Evolutionary conservation across 2,888 invertebrate genomes (phyloP).

Genomic region (Tiliacea aurago): DNA sequence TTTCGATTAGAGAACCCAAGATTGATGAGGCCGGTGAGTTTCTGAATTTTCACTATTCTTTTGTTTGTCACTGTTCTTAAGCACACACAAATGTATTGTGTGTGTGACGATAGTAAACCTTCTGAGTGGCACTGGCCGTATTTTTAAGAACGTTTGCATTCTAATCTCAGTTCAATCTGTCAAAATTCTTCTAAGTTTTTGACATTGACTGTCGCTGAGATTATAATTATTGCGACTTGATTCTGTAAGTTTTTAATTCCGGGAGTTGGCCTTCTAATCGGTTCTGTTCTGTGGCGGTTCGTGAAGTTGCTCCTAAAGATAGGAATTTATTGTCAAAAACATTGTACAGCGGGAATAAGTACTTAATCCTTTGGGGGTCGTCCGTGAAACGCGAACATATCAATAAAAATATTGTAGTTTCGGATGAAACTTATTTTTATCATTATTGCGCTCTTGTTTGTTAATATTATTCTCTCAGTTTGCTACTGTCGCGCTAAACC

Average conservation of each 20-base stretch:
- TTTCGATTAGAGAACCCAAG: background rate
- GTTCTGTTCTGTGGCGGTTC: background rate
- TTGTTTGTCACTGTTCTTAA: background rate
- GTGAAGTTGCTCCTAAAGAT: conserved; percentile 53
- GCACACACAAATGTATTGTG: no score
- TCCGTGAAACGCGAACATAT: conserved; percentile 51
- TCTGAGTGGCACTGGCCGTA: background rate
- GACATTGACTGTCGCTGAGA: no score
- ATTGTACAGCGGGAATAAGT: conserved; percentile 52
- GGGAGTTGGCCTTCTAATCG: conserved; percentile 7
- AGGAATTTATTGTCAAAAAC: conserved; percentile 57
- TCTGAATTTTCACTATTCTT: background rate
- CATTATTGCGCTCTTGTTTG: conserved; percentile 38
- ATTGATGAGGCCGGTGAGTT: background rate
- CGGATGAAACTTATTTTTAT: conserved; percentile 44
- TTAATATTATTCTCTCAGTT: conserved; percentile 35
- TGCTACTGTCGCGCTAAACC: background rate
- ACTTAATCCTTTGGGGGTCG: conserved; percentile 53
- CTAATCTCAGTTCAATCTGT: no score
- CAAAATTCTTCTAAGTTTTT: no score
- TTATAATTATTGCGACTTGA: no score
- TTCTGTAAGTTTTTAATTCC: no score
- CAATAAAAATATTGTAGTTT: conserved; percentile 59
- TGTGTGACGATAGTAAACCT: background rate
- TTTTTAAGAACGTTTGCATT: no score